Base-by-base conservation (phyloP, 2,113 vertebrate species). In the Cinclus cinclus region DNA sequence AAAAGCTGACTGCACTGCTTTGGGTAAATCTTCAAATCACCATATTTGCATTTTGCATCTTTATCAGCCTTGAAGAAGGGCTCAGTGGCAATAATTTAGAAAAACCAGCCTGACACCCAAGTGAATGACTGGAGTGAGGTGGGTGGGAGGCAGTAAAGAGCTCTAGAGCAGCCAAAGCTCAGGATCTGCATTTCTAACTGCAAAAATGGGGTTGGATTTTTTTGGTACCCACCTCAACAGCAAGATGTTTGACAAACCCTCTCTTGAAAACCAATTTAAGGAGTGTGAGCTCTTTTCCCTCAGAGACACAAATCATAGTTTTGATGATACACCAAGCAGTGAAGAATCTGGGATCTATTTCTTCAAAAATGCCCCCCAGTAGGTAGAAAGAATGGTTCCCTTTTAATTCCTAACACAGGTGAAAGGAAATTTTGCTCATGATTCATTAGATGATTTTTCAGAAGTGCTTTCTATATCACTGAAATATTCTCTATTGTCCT, bases 11-110 rank as follows among this genome's bases (percentile, higher is more conserved):
- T 4, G 0, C 30, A 24, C 35, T 21, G 17, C 0, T 4, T 30
- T 13, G 6, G 31, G 25, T 82, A 25, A 53, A 6, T 17, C 24
- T 70, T 67, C 46, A 24, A n/a, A 27, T 49, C 25, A n/a, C 7
- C 28, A 25, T 0, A 0, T 50, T 46, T 50, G 5, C 3, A 0
- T 50, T 53, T 31, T 35, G 3, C 30, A 30, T 13, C 15, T 37
- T 73, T 69, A 30, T 15, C 4, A 3, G 31, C 10, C 44, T 14
- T 39, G 44, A 31, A 73, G 30, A 64, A 55, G 6, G 7, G 30
- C 21, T 33, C 0, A 0, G 14, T 20, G 7, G 47, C 73, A 93
- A 50, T 33, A 83, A 47, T 30, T 33, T 30, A 52, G 7, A 50
- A 18, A 60, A 83, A 83, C 1, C 20, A 28, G 20, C 5, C 52